Evolutionary conservation across 2,888 invertebrate genomes (phyloP), one percentile per base, ranked within the genome.

Genomic region (Anthophora plumipes): DNA sequence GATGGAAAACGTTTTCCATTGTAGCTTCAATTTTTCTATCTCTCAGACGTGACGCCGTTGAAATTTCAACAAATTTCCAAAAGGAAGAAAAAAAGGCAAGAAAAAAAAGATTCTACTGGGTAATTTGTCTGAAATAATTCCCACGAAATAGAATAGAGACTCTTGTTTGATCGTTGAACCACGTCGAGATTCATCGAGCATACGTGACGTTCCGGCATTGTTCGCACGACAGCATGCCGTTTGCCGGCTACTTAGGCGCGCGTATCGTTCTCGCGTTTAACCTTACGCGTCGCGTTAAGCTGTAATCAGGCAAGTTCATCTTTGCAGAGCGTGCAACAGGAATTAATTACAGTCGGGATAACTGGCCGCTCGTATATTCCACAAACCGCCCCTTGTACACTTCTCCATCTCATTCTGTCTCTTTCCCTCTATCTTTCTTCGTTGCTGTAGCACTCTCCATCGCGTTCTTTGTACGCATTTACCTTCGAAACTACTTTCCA

Each of bases 341-440:
- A 84, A 84, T 85, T 85, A 85, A 85, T 85, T 85, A 84, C 59
- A 64, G 43, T 12, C 43, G 69, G 66, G 73, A 81, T 77, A 79
- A 83, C 74, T 57, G 60, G 71, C 37, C 64, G 48, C 59, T 68
- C 63, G 63, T 64, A 25, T 64, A 71, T 50, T 54, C n/a, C 22
- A 20, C 25, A 37, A 43, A 4, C 3, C 50, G 17, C 20, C 59
- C 31, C 59, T 2, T 39, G 1, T 20, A 12, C 57, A n/a, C 7
- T 4, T 57, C 11, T 37, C 41, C 7, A 11, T 12, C 37, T 12
- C 39, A 7, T 11, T 20, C n/a, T 57, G 20, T 11, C 14, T 17
- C 61, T n/a, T 25, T 17, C 9, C 12, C 39, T 37, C 41, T 31
- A 3, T 31, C 31, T 31, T 31, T 31, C 31, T 31, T 4, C 31